Evolutionary conservation across 1,140 invertebrate species (phyloP), one percentile per base, ranked within the genome.

Genomic region (Tetramorium alpestre): DNA sequence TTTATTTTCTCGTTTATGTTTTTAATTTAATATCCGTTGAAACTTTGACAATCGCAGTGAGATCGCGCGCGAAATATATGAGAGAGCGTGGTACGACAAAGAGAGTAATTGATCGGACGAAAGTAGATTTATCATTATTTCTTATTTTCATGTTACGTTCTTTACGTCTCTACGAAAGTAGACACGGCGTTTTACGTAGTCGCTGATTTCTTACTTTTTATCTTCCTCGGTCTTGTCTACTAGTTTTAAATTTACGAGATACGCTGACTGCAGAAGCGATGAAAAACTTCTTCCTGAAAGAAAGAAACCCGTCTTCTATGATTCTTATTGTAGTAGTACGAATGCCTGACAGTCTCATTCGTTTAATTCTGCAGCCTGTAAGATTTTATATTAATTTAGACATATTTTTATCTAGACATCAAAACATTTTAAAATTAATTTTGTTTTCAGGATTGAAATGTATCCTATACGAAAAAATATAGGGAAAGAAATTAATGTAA

Each of bases 1-100:
- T 90, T 87, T 87, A 89, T 89, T 84, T 85, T 87, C 78, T 62
- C 82, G 51, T 81, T 64, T 81, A 89, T 77, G 70, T 76, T 38
- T 89, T 90, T 82, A 82, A 90, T 89, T 82, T 81, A 16, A 76
- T 88, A 60, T 75, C 49, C 16, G 11, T 33, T 8, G 77, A 38
- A 60, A 67, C 22, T 11, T 41, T 38, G 8, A 44, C 33, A 76
- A 89, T 88, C 16, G 77, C 25, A 64, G 28, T 47, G 47, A 72
- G 64, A 69, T 22, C 41, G 41, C 10, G 41, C 10, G 85, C 33
- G 22, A 54, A 47, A 81, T n/a, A 64, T 41, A 60, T 33, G 28
- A 25, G 22, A n/a, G 44, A 38, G 62, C 28, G 28, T 58, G 28
- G 44, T 28, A 67, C 49, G 38, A 41, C 73, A 25, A 41, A 81